A percentile compares a stretch with the other conserved stretches of the same genome.
phyloP scores from a whole-genome alignment of 2,888 invertebrate genomes.

The Spilarctia lutea region DNA sequence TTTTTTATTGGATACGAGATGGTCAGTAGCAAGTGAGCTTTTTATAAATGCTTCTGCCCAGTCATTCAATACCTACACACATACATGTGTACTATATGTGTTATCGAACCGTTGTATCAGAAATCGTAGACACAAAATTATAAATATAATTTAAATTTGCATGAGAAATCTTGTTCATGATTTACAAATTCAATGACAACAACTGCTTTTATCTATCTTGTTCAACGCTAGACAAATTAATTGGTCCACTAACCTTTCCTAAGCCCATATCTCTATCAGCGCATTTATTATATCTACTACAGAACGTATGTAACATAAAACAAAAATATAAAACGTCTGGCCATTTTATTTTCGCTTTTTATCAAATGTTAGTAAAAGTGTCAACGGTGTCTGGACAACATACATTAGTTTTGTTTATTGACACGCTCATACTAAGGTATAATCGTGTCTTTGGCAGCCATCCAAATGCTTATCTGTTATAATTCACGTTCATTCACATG shows the following conservation, averaged over 20 bases:
- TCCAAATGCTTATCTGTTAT: constrained; percentile 64
- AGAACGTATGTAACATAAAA: constrained; percentile 21
- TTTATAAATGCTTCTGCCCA: too few species aligned
- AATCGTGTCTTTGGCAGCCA: constrained; percentile 57
- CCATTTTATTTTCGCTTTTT: constrained; percentile 53
- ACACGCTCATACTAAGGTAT: constrained; percentile 58
- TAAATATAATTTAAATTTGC: background rate
- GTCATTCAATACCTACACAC: background rate
- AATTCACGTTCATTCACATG: constrained; percentile 57
- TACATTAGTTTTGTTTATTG: constrained; percentile 72
- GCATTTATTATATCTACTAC: constrained; percentile 10
- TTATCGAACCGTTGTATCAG: background rate
- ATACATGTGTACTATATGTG: background rate
- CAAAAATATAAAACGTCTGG: constrained; percentile 19
- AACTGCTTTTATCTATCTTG: background rate
- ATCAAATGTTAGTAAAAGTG: constrained; percentile 68
- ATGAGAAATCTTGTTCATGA: background rate
- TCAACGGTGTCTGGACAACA: constrained; percentile 71
- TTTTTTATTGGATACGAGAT: too few species aligned
- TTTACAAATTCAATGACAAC: background rate
- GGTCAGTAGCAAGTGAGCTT: too few species aligned
- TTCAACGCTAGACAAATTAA: constrained; percentile 12
- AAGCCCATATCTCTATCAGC: constrained; percentile 23
- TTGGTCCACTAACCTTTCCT: constrained; percentile 25
- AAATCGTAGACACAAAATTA: background rate